A percentile compares a stretch with the other conserved stretches of the same genome.
Evolutionary conservation across 2,113 vertebrate genomes (phyloP).

Genomic region (Peromyscus maniculatus): DNA sequence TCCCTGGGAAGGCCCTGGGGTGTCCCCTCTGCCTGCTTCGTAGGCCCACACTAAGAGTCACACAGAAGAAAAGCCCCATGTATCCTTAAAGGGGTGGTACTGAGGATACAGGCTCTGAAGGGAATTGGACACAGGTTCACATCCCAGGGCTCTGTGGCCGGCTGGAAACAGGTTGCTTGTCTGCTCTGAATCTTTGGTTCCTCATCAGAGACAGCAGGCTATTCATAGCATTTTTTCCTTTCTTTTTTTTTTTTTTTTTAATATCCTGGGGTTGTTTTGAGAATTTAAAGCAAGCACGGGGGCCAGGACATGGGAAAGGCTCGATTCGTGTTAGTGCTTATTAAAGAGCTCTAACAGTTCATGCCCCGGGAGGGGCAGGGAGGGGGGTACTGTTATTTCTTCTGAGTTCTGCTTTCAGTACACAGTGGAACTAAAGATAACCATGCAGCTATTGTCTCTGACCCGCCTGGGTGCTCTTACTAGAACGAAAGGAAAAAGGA

Average conservation of each 20-base stretch:
- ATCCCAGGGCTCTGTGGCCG: neutral
- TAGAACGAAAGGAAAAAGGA: slow-evolving; percentile 80
- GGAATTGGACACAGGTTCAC: neutral
- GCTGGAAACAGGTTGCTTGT: slow-evolving; percentile 10
- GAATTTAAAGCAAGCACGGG: slow-evolving; percentile 58
- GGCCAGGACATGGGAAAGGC: neutral
- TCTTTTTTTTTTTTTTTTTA: neutral
- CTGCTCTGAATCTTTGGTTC: neutral
- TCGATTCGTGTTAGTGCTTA: neutral
- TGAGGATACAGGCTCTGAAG: neutral
- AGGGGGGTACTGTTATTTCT: slow-evolving; percentile 65
- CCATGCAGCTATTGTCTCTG: slow-evolving; percentile 59
- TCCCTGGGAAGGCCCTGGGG: neutral
- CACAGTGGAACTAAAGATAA: slow-evolving; percentile 78
- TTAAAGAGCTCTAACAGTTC: slow-evolving; percentile 58
- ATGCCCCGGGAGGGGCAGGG: neutral
- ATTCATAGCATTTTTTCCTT: neutral
- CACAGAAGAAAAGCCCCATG: neutral
- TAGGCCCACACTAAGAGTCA: neutral
- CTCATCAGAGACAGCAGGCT: neutral
- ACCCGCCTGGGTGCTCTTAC: slow-evolving; percentile 66
- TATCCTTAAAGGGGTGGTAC: neutral
- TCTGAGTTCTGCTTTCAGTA: slow-evolving; percentile 75
- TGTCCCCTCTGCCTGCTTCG: neutral
- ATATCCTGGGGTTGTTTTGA: neutral